Base-by-base conservation (phyloP, 2,888 invertebrate genomes). In the Apodemia zela region DNA sequence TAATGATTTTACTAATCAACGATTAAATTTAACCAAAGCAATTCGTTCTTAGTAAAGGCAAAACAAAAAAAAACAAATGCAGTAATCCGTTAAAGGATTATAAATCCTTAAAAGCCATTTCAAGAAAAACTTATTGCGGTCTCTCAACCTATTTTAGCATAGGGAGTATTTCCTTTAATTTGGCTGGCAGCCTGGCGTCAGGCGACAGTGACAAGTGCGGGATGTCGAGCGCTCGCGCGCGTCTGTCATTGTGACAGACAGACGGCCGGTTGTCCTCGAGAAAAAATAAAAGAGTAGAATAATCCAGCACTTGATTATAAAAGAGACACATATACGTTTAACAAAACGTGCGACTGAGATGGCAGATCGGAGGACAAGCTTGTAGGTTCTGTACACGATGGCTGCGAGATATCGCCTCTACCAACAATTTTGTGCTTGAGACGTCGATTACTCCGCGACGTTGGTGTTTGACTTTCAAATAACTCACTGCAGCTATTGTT, bases 401-500 rank as follows among this genome's bases (percentile, higher is more conserved):
- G 72, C 71, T 64, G 74, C 77, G 74, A 79, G 80, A 81, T 79
- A 78, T 76, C 73, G 71, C 66, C 72, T 76, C 72, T 74, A 78
- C 77, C 76, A 77, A 78, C 75, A 73, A 79, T 80, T 78, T 77
- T 73, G 81, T 80, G 80, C 79, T 85, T 82, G 81, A 84, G 82
- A 84, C 78, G 82, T 84, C 82, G 82, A 85, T 85, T 85, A 82
- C 82, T 78, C 73, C 73, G 74, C 73, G 72, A 73, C 59, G 69
- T 68, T 73, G 77, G 78, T 80, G 78, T 82, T 85, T 84, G 84
- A 84, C 79, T 86, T 85, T 83, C 80, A 83, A 85, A 85, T 85
- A 79, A 74, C 75, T 74, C 69, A 69, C 73, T 66, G 67, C 69
- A 70, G 75, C 80, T 78, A 80, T 83, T 85, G 81, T 85, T 81